Evolutionary conservation across 2,797 vertebrate species (phyloP), one percentile per base, ranked within the genome.

Genomic region (Eulemur mongoz): DNA sequence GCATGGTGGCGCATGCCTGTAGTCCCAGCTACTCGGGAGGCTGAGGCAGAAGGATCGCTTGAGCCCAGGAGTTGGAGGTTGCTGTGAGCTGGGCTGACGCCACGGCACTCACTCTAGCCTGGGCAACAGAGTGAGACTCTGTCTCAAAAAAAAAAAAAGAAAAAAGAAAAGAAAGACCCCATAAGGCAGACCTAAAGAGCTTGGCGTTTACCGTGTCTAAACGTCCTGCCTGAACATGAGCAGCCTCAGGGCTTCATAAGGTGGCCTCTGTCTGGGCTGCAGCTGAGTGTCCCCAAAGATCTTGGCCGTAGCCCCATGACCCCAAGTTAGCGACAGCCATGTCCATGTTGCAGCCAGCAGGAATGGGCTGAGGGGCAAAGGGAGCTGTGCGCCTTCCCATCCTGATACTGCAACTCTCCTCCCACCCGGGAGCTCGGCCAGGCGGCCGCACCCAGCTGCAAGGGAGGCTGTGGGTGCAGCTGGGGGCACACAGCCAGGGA

Each of bases 391-490:
- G 2, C 52, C 52, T 54, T 35, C 35, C 65, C 6, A 5, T 7
- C n/a, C 35, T 32, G 9, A 82, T 6, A 23, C 27, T 11, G 7
- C 43, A 3, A 5, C 50, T 43, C 30, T 4, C 13, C 50, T 35
- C 3, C 15, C 0, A 27, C 25, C 20, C 0, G 0, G 30, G 57
- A 61, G 12, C 79, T 75, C 18, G 0, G 10, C 20, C 1, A 3
- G 18, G 61, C 27, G 25, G 9, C 40, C 23, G 27, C 0, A 0
- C 25, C 13, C 13, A 17, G 61, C 38, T 27, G 40, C n/a, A 67
- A 43, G 43, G 27, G 35, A 86, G 35, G 48, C 11, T 30, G 0
- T 4, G 30, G 30, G 38, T 9, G 27, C 30, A 0, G 40, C n/a
- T 17, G 10, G 35, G 59, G 1, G 13, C 1, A 7, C 5, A 3